A percentile compares a stretch with the other conserved stretches of the same genome.
Evolutionary conservation across 2,888 invertebrate genomes (phyloP).

Genomic region (Fragum sueziense): DNA sequence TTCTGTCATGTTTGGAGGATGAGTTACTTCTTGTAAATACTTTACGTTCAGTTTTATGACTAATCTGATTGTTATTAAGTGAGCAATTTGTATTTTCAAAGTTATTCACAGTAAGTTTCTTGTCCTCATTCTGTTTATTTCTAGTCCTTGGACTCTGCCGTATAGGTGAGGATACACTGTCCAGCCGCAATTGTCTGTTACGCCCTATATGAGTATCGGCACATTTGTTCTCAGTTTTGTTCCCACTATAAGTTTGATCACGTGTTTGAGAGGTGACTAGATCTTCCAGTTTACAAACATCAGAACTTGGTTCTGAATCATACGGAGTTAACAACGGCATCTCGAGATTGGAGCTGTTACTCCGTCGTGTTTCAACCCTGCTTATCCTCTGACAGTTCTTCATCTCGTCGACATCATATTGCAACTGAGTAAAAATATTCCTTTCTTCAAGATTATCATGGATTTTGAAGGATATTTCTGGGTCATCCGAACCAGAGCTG

Average conservation of each 20-base stretch:
- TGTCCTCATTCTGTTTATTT: conserved; percentile 11
- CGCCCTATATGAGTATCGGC: not conserved
- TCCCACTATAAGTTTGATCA: conserved; percentile 8
- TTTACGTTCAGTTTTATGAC: not conserved
- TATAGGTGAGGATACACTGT: conserved; percentile 15
- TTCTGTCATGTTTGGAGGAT: not conserved
- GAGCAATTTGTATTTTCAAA: not conserved
- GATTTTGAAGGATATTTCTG: conserved; percentile 50
- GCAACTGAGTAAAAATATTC: conserved; percentile 57
- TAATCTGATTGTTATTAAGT: not conserved
- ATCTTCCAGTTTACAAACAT: conserved; percentile 30
- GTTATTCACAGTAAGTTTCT: not conserved
- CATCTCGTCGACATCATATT: conserved; percentile 47
- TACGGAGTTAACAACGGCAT: conserved; percentile 57
- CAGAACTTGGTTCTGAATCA: conserved; percentile 42
- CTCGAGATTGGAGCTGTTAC: conserved; percentile 19
- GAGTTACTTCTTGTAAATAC: not conserved
- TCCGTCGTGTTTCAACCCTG: conserved; percentile 4
- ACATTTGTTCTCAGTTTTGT: conserved; percentile 8
- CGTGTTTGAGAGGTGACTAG: conserved; percentile 42
- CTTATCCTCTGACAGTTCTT: conserved; percentile 16
- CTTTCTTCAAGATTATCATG: conserved; percentile 29
- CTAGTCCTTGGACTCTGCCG: conserved; percentile 42
- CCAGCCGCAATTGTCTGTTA: conserved; percentile 23
- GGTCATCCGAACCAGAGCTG: conserved; percentile 38